Evolutionary conservation across 2,888 invertebrate genomes (phyloP), one percentile per base, ranked within the genome.

Genomic region (Drosophila meridiana): DNA sequence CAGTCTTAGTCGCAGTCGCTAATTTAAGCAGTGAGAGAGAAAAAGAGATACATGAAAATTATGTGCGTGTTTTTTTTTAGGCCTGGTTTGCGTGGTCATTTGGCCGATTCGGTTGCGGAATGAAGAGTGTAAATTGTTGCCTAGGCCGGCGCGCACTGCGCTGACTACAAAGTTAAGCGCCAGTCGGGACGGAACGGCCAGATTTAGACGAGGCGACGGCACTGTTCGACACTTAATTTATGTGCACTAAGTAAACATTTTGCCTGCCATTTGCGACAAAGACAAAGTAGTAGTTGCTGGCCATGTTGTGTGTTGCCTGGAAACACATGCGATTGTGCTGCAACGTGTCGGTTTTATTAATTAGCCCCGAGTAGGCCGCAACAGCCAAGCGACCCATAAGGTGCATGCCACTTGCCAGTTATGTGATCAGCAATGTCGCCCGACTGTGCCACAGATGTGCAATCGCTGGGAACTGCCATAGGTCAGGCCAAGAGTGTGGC

Each of bases 231-330:
- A 69, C 74, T 80, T 89, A 87, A 87, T 87, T 87, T 87, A 87
- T 87, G 86, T 89, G 87, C 89, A 73, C 72, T 72, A 62, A 66
- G 70, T 67, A 78, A 82, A 89, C 82, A 89, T 87, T 83, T 83
- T 83, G 89, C 83, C 84, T 86, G 87, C 88, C 85, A 87, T 85
- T 83, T 85, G 83, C 83, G 84, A 85, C 84, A 86, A 85, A 88
- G 84, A 85, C 87, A 83, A 81, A 85, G 87, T 85, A 86, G 87
- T 83, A 86, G 86, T 71, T 74, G 78, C 55, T 56, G 53, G 56
- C 63, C 70, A 67, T 62, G 71, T 65, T 53, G 72, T 48, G 53
- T 59, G 52, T 60, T 28, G 71, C 43, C 63, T 56, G 72, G 45
- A 75, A 20, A 34, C 65, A 69, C 73, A 55, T 61, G 69, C 75